Conservation (phyloP, 2,113 vertebrate genomes). For the Pristiophorus japonicus region DNA sequence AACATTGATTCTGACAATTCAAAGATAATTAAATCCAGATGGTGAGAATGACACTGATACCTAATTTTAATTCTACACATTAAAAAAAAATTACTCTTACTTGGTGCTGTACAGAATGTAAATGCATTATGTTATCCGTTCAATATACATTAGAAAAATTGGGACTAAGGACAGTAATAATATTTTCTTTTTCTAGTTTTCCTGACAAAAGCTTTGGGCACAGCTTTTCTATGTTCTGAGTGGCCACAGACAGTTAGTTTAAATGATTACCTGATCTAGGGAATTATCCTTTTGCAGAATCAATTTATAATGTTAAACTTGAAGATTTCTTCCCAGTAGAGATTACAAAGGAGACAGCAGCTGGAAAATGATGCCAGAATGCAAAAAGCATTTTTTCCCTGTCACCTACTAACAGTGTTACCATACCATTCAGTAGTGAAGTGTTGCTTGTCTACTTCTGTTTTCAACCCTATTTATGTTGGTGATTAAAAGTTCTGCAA, state of each 20-base stretch:
- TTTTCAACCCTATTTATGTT: not conserved
- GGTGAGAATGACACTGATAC: conserved; percentile 58
- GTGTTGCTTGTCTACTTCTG: not conserved
- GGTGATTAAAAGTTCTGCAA: not conserved
- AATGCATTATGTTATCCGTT: not conserved
- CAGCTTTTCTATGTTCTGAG: not conserved
- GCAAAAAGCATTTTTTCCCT: not conserved
- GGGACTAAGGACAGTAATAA: not conserved
- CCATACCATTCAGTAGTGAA: too few relatives aligned
- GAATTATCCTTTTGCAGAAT: not conserved
- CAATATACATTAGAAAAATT: not conserved
- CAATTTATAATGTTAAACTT: not conserved
- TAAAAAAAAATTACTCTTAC: not conserved
- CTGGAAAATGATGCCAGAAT: not conserved
- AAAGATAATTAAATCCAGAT: conserved; percentile 72
- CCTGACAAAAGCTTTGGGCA: not conserved
- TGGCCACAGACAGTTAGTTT: not conserved
- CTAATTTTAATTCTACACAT: not conserved
- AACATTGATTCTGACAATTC: conserved; percentile 68
- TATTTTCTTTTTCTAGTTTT: not conserved
- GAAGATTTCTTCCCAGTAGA: not conserved
- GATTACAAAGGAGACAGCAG: not conserved
- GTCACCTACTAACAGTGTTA: too few relatives aligned
- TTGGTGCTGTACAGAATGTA: not conserved
- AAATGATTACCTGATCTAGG: not conserved